A percentile compares a stretch with the other conserved stretches of the same genome.
These are phyloP conservation scores for Calonectris borealis DNA, from an alignment of 2,113 vertebrate genomes.

Conservation along the genomic window DNA sequence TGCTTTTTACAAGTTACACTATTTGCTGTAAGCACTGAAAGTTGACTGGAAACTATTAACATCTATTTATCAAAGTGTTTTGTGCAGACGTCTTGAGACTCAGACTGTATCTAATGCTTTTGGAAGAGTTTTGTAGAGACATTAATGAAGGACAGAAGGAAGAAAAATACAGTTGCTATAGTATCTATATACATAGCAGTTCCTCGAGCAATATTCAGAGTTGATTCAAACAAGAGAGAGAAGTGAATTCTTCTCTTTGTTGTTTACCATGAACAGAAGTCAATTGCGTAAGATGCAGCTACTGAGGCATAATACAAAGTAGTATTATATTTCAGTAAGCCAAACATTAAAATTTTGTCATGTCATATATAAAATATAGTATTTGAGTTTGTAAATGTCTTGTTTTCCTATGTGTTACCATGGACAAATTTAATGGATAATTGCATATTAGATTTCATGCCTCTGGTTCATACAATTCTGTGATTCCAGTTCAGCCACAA, in stretches of 20 bases:
- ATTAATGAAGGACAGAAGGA: background rate
- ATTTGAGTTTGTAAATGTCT: slow-evolving; percentile 31
- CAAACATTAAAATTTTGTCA: slow-evolving; percentile 17
- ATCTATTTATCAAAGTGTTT: slow-evolving; percentile 6
- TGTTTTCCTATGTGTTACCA: background rate
- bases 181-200: background rate
- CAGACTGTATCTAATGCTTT: background rate
- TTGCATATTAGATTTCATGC: background rate
- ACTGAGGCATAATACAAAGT: background rate
- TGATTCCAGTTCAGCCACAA: background rate
- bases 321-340: background rate
- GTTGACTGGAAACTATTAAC: background rate
- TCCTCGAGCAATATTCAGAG: background rate
- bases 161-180: background rate
- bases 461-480: background rate
- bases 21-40: slow-evolving; percentile 2
- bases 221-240: background rate
- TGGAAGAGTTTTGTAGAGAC: background rate
- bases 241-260: background rate
- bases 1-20: background rate
- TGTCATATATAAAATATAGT: slow-evolving; percentile 10
- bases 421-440: background rate
- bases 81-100: background rate
- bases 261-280: background rate
- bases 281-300: background rate